Evolutionary conservation across 2,797 vertebrate genomes (phyloP).

Genomic region (Dendrocincla tyrannina): DNA sequence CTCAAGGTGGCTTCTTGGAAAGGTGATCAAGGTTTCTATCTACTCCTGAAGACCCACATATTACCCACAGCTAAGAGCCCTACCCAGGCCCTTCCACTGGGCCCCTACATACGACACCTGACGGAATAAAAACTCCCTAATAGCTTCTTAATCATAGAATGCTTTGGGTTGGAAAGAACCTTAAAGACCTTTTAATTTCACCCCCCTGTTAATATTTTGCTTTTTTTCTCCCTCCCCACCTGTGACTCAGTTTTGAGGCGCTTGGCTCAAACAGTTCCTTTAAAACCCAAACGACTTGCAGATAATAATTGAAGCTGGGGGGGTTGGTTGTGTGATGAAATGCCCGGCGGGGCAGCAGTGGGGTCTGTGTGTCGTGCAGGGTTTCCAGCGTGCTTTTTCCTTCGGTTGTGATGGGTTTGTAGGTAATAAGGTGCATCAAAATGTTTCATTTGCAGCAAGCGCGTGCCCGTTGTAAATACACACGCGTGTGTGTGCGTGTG

Average conservation of each 20-base stretch:
- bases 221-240: background rate
- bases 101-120: background rate
- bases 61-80: background rate
- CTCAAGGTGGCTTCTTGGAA: background rate
- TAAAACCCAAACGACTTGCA: background rate
- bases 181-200: background rate
- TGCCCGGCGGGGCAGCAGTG: background rate
- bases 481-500: constrained; percentile 1
- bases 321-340: background rate
- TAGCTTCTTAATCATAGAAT: background rate
- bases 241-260: background rate
- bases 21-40: background rate
- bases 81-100: background rate
- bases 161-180: background rate
- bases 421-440: background rate
- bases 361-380: background rate
- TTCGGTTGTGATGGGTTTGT: background rate
- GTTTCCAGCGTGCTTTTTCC: background rate
- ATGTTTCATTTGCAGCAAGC: background rate
- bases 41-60: background rate
- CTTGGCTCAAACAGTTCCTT: background rate
- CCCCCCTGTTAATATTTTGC: background rate
- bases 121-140: background rate
- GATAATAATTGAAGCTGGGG: background rate
- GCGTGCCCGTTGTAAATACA: background rate